Evolutionary conservation across 1,140 invertebrate species (phyloP).

Genomic region (Uloborus diversus): DNA sequence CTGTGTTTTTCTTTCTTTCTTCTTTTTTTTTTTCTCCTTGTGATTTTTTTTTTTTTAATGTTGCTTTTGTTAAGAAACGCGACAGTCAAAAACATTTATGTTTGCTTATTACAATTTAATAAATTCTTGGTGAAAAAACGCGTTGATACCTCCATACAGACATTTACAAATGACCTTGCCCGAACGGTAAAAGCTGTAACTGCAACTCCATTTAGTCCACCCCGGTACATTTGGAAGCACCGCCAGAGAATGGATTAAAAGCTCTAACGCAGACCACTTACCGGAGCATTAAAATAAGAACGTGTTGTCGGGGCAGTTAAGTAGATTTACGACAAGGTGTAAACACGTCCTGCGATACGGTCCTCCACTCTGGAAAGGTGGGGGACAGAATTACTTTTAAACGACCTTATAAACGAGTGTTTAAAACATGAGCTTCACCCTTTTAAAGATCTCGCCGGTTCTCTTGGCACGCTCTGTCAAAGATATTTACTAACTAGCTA

Average conservation of each 20-base stretch:
- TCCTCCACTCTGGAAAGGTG: background rate
- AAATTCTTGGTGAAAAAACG: too few relatives aligned
- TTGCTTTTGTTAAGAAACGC: too few relatives aligned
- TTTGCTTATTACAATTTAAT: too few relatives aligned
- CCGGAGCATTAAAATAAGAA: slow-evolving; percentile 36
- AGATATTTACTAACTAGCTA: slow-evolving; percentile 28
- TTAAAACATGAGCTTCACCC: slow-evolving; percentile 26
- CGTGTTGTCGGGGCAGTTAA: slow-evolving; percentile 37
- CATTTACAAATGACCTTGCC: too few relatives aligned
- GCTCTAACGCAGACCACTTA: slow-evolving; percentile 22
- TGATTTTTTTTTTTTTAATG: too few relatives aligned
- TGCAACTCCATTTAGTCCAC: too few relatives aligned
- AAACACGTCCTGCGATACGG: slow-evolving; percentile 32
- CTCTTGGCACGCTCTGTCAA: slow-evolving; percentile 13
- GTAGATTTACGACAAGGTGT: slow-evolving; percentile 48
- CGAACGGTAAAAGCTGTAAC: too few relatives aligned
- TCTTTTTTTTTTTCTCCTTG: too few relatives aligned
- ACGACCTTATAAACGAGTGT: slow-evolving; percentile 37
- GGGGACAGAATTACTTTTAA: slow-evolving; percentile 33
- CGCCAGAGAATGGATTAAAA: slow-evolving; percentile 19
- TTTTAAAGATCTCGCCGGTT: slow-evolving; percentile 10
- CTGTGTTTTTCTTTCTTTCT: too few relatives aligned
- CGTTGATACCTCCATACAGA: too few relatives aligned
- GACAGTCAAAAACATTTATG: too few relatives aligned
- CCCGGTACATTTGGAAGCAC: too few relatives aligned